Evolutionary conservation across 2,797 vertebrate species (phyloP), one percentile per base, ranked within the genome.

Genomic region (Stomatorhinus walkeri): DNA sequence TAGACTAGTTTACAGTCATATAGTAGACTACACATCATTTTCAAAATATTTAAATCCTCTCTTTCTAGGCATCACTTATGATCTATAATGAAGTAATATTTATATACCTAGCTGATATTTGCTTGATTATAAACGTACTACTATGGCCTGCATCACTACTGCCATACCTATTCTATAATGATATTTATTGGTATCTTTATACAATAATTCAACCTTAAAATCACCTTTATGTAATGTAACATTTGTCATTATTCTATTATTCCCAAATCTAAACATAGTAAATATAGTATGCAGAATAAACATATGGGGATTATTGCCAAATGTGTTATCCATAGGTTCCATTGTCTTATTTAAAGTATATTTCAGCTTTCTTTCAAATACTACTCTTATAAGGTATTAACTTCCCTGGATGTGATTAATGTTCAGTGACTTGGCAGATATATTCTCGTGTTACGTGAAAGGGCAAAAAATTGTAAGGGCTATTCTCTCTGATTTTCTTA

Each of bases 1-100:
- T 88, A 87, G 90, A 92, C 91, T 89, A 40, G 59, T 88, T 92
- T 91, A 90, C 88, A 89, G 89, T 91, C 90, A 91, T 91, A 59
- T 72, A 61, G 85, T 90, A 88, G 88, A 89, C 90, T 89, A 88
- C 89, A 89, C 89, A 68, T 90, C 88, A 90, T 93, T 91, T 91
- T 90, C 89, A 79, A 90, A 92, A 91, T 79, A 84, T 88, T 91
- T 90, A 90, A 91, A 90, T 76, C 43, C 85, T 36, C 68, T 19
- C 87, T 90, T 88, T 64, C 5, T 28, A 88, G 52, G 91, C 76
- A 51, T 48, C 54, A 91, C 85, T 87, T 91, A 54, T 87, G 88
- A 88, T 87, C 89, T 68, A 49, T 54, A 54, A 56, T 52, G 5
- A 68, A 49, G 40, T 76, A 24, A 68, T 72, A 84, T 72, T 83